Evolutionary conservation across 1,140 invertebrate species (phyloP).

Genomic region (Cecropterus lyciades): DNA sequence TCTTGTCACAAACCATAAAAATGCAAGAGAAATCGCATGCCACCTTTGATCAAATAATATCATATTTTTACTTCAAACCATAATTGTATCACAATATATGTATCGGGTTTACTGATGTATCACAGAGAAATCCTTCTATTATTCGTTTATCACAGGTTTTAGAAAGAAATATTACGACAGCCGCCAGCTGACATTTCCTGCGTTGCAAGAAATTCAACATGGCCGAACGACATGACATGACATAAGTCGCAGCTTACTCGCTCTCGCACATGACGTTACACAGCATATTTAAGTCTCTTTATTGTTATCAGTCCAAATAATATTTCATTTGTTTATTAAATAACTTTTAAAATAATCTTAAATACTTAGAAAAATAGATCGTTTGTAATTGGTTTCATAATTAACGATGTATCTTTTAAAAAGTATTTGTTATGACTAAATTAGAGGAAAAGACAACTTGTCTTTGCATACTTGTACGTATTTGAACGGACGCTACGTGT

Average conservation of each 20-base stretch:
- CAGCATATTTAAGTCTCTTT: slow-evolving; percentile 26
- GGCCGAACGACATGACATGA: slow-evolving; percentile 63
- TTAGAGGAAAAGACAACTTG: slow-evolving; percentile 24
- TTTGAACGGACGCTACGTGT: slow-evolving; percentile 58
- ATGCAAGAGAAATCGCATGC: slow-evolving; percentile 82
- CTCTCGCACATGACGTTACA: slow-evolving; percentile 66
- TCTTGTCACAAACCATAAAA: slow-evolving; percentile 81
- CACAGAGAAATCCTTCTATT: slow-evolving; percentile 60
- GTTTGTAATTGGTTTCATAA: slow-evolving; percentile 3
- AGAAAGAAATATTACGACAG: slow-evolving; percentile 73
- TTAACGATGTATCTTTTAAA: background rate
- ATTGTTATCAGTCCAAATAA: background rate
- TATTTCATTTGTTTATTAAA: background rate
- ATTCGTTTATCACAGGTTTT: slow-evolving; percentile 75
- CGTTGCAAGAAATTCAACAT: slow-evolving; percentile 83
- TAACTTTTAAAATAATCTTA: background rate
- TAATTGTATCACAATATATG: slow-evolving; percentile 47
- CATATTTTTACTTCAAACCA: slow-evolving; percentile 75
- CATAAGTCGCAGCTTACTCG: slow-evolving; percentile 62
- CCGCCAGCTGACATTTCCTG: slow-evolving; percentile 84
- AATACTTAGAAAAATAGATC: background rate
- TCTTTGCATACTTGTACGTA: slow-evolving; percentile 15
- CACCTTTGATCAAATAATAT: slow-evolving; percentile 74
- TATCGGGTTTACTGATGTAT: slow-evolving; percentile 52
- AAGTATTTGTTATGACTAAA: slow-evolving; percentile 34